phyloP scores from a whole-genome alignment of 2,113 vertebrate genomes.

The Falco punctatus region DNA sequence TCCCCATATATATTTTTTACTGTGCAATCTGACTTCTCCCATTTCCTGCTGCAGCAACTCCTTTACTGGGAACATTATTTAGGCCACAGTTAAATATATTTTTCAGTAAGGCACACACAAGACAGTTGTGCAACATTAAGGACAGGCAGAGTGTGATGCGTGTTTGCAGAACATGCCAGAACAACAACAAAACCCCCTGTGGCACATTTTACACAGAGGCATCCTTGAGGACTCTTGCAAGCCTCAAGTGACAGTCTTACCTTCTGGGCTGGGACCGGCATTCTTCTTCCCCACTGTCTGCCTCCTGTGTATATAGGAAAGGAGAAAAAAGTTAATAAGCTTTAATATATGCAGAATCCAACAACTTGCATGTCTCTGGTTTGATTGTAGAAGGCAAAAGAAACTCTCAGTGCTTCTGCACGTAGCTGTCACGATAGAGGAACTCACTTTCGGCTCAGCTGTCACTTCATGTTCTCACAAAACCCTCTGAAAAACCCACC shows the following conservation, averaged over 20 bases:
- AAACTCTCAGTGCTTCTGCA: neutral
- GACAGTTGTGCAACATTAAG: neutral
- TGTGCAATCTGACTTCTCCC: neutral
- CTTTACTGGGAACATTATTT: neutral
- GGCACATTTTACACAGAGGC: neutral
- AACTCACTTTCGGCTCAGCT: conserved; percentile 26
- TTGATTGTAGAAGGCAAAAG: neutral
- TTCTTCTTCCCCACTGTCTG: conserved; percentile 93
- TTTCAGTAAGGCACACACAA: neutral
- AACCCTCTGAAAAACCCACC: neutral
- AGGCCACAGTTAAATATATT: neutral
- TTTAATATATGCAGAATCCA: neutral
- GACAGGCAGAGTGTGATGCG: neutral
- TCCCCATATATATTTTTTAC: neutral
- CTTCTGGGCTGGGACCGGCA: conserved; percentile 91
- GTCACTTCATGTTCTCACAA: conserved; percentile 14
- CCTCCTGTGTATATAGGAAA: conserved; percentile 80
- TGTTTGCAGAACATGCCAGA: neutral
- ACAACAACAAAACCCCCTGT: neutral
- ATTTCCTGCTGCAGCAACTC: neutral
- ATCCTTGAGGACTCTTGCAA: neutral
- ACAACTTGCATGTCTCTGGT: neutral
- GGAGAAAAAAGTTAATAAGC: conserved; percentile 46
- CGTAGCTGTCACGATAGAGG: conserved; percentile 9
- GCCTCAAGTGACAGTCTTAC: conserved; percentile 73